Evolutionary conservation across 2,797 vertebrate species (phyloP), one percentile per base, ranked within the genome.

Genomic region (Platyrinchus mystaceus): DNA sequence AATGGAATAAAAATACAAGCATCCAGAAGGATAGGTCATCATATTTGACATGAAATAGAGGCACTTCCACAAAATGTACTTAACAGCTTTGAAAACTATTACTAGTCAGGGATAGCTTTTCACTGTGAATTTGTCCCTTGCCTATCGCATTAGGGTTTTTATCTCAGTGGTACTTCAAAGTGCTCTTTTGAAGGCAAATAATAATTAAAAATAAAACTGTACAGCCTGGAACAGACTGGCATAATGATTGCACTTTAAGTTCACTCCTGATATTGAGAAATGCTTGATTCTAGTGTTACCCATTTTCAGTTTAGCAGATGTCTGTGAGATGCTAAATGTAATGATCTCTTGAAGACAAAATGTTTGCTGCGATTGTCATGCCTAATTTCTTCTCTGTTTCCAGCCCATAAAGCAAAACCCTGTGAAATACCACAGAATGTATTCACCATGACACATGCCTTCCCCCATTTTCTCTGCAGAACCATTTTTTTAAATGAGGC

Each of bases 151-250:
- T 56, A 70, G n/a, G 52, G 81, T 81, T 93, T 93, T 94, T 94
- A 94, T 90, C 70, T 84, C 64, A 84, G 44, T 27, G 87, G 59
- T 60, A 67, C 37, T 94, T 84, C 63, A 90, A 66, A 95, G 77
- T 79, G 55, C 27, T 92, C 58, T 88, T 95, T 87, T 91, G 73
- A 96, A 94, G 69, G 66, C 58, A 90, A 94, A 92, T 90, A 95
- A 79, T 86, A 94, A 95, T 95, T 95, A 94, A 91, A 94, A 94
- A 94, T 93, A 88, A 91, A 89, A 74, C 39, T 67, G 44, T 87
- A 53, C 47, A 89, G 44, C 47, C 27, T 91, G 86, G 24, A 89
- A 88, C 16, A 94, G 66, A 67, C 70, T 88, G 93, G 44, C 32
- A 60, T 60, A 69, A 73, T 79, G 70, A 87, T 39, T 74, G 47